Evolutionary conservation across 1,140 invertebrate genomes (phyloP).

Genomic region (Drosophila ambigua): DNA sequence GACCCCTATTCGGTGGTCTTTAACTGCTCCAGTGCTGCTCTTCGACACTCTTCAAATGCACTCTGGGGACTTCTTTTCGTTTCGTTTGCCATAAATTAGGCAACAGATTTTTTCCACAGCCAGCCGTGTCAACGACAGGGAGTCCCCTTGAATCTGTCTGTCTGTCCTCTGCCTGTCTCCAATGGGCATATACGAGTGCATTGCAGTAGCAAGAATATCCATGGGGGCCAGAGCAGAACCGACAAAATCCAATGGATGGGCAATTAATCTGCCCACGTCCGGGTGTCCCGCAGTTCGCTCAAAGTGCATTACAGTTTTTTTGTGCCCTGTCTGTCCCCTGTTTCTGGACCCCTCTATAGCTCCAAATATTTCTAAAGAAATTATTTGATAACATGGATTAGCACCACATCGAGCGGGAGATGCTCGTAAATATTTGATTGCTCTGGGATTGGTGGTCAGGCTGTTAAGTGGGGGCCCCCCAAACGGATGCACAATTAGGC

Average conservation of each 20-base stretch:
- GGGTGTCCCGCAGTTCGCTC: constrained; percentile 9
- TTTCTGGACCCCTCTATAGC: too few relatives aligned
- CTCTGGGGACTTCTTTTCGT: constrained; percentile 65
- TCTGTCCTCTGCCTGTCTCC: too few relatives aligned
- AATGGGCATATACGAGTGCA: too few relatives aligned
- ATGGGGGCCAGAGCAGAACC: background rate
- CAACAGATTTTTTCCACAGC: constrained; percentile 35
- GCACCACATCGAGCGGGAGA: too few relatives aligned
- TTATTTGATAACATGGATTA: too few relatives aligned
- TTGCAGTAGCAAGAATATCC: too few relatives aligned
- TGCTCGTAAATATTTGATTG: too few relatives aligned
- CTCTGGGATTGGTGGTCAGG: background rate
- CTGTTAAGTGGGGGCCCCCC: background rate
- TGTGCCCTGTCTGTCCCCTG: too few relatives aligned
- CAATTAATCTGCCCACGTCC: constrained; percentile 58
- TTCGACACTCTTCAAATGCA: constrained; percentile 49
- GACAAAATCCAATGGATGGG: constrained; percentile 28
- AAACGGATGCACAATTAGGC: constrained; percentile 65
- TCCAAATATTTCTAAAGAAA: too few relatives aligned
- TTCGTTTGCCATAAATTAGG: constrained; percentile 65
- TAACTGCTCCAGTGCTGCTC: background rate
- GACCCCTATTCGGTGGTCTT: background rate
- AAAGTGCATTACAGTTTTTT: too few relatives aligned
- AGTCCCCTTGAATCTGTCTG: too few relatives aligned
- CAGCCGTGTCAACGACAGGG: constrained; percentile 36